Conservation (phyloP, 2,888 invertebrate genomes). For the Aleiodes leptofemur region DNA sequence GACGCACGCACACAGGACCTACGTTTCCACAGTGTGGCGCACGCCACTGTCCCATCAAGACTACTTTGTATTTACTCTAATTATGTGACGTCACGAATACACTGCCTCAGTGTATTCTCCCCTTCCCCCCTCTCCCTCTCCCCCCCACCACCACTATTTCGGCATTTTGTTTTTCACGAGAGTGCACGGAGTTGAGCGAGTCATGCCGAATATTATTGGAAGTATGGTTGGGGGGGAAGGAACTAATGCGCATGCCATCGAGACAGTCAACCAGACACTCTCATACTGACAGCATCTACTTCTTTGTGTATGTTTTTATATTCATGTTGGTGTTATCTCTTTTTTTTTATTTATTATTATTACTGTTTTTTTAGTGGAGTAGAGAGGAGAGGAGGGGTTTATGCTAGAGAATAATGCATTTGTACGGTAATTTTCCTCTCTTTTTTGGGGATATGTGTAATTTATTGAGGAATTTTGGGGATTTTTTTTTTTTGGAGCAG, state of each 20-base stretch:
- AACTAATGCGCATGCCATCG: slow-evolving; percentile 24
- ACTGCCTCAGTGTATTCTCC: slow-evolving; percentile 63
- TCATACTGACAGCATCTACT: slow-evolving; percentile 5
- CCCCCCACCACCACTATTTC: too few species aligned
- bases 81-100: slow-evolving; percentile 82
- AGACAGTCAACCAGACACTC: background rate
- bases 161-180: slow-evolving; percentile 27
- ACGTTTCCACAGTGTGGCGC: slow-evolving; percentile 76
- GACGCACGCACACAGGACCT: slow-evolving; percentile 68
- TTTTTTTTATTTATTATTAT: slow-evolving; percentile 1
- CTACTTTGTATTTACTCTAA: slow-evolving; percentile 84
- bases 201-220: background rate
- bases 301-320: too few species aligned
- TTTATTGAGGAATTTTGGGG: too few species aligned
- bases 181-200: slow-evolving; percentile 5
- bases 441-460: too few species aligned
- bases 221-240: slow-evolving; percentile 9
- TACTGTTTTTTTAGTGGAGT: slow-evolving; percentile 3
- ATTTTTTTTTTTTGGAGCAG: too few species aligned
- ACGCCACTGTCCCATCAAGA: slow-evolving; percentile 81
- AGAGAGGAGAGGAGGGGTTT: too few species aligned
- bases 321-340: background rate
- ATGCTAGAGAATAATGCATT: too few species aligned
- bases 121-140: too few species aligned
- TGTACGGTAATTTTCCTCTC: too few species aligned